Percentiles rank a stretch among this genome's conserved stretches.
These are phyloP conservation scores for Hetaerina americana DNA, from an alignment of 1,140 invertebrate species.

Conservation along the genomic window DNA sequence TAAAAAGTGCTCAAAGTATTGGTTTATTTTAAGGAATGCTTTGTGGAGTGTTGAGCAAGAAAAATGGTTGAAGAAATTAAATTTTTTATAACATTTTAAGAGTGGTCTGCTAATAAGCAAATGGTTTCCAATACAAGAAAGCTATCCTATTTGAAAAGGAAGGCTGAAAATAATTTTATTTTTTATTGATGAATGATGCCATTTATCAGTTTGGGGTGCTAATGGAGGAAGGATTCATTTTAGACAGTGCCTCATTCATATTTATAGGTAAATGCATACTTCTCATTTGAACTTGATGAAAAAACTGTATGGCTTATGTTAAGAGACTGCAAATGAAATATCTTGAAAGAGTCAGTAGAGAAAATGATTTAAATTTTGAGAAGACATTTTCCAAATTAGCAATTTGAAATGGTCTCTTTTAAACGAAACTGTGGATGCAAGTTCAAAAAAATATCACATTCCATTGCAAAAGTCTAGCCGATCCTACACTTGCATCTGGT, in stretches of 20 bases:
- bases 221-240: not conserved
- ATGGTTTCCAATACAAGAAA: not conserved
- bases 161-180: not conserved
- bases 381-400: not conserved
- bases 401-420: not conserved
- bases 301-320: not conserved
- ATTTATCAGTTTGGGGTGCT: not conserved
- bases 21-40: not conserved
- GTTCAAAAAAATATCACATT: not conserved
- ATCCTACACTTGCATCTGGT: not conserved
- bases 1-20: not conserved
- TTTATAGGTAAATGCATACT: not conserved
- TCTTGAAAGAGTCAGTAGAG: not conserved
- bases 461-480: not conserved
- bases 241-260: not conserved
- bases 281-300: not conserved
- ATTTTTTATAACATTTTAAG: slow-evolving; percentile 1
- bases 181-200: not conserved
- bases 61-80: not conserved
- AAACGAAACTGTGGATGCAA: not conserved
- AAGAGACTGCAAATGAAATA: not conserved
- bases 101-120: not conserved
- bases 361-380: not conserved
- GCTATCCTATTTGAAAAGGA: not conserved
- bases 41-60: not conserved